Percentiles rank a stretch among this genome's conserved stretches.
These are phyloP conservation scores for Catajapyx aquilonaris DNA, from an alignment of 1,140 invertebrate genomes.

Conservation along the genomic window DNA sequence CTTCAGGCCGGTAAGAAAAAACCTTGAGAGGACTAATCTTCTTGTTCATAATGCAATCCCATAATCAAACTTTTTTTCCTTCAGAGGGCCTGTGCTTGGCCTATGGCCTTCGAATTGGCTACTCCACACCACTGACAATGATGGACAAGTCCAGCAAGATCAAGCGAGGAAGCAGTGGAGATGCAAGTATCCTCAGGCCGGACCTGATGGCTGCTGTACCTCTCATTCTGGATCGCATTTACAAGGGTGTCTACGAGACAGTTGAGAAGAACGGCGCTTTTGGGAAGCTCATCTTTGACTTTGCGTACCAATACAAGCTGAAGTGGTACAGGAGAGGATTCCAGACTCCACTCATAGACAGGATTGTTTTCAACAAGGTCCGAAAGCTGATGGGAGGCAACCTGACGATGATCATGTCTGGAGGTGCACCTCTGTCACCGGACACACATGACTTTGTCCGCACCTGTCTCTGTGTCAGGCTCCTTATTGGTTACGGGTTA, in stretches of 20 bases:
- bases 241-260: slow-evolving; percentile 84
- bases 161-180: slow-evolving; percentile 73
- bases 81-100: slow-evolving; percentile 31
- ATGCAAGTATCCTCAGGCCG: slow-evolving; percentile 72
- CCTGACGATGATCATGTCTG: slow-evolving; percentile 65
- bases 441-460: slow-evolving; percentile 91
- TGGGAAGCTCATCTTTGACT: slow-evolving; percentile 62
- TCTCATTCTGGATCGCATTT: slow-evolving; percentile 85
- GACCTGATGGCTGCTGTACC: slow-evolving; percentile 91
- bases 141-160: slow-evolving; percentile 92
- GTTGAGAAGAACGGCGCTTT: slow-evolving; percentile 54
- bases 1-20: slow-evolving; percentile 40
- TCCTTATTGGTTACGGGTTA: slow-evolving; percentile 89
- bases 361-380: slow-evolving; percentile 44
- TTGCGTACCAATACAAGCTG: slow-evolving; percentile 77
- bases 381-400: slow-evolving; percentile 64
- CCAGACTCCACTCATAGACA: slow-evolving; percentile 58
- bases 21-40: too few species aligned
- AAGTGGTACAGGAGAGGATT: slow-evolving; percentile 67
- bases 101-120: slow-evolving; percentile 79
- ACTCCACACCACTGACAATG: slow-evolving; percentile 85
- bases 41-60: slow-evolving; percentile 8
- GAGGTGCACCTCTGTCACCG: slow-evolving; percentile 85
- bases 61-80: slow-evolving; percentile 10
- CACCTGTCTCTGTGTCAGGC: slow-evolving; percentile 70